Evolutionary conservation across 2,797 vertebrate genomes (phyloP).

Genomic region (Cyclura pinguis): DNA sequence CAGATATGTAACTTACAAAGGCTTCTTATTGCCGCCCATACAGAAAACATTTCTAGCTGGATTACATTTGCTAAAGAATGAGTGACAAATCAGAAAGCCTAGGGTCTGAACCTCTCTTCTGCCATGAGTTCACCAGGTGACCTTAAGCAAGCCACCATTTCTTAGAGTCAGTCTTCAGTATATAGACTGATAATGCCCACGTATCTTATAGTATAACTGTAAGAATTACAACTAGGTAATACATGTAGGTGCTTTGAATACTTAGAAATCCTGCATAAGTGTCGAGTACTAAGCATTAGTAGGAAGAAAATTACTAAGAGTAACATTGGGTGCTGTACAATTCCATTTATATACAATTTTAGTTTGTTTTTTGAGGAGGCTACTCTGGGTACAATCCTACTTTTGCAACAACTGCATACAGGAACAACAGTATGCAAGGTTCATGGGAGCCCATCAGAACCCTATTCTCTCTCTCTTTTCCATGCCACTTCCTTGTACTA

Average conservation of each 20-base stretch:
- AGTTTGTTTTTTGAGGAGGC: neutral
- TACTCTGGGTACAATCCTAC: neutral
- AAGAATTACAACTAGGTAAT: neutral
- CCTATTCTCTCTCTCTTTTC: no score
- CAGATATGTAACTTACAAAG: neutral
- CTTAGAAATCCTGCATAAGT: neutral
- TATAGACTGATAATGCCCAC: neutral
- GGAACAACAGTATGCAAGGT: no score
- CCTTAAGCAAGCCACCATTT: no score
- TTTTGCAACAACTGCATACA: neutral
- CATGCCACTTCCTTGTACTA: neutral
- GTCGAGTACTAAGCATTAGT: neutral
- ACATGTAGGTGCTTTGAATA: neutral
- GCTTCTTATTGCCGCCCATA: neutral
- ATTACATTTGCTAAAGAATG: neutral
- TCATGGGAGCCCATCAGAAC: neutral
- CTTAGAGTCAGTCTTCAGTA: neutral
- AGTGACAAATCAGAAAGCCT: neutral
- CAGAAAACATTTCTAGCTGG: neutral
- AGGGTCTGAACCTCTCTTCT: neutral
- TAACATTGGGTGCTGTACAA: neutral
- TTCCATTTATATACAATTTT: neutral
- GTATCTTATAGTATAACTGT: neutral
- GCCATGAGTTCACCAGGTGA: neutral
- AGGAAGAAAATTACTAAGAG: neutral